phyloP scores from a whole-genome alignment of 2,113 vertebrate species.

The Fulmarus glacialis region DNA sequence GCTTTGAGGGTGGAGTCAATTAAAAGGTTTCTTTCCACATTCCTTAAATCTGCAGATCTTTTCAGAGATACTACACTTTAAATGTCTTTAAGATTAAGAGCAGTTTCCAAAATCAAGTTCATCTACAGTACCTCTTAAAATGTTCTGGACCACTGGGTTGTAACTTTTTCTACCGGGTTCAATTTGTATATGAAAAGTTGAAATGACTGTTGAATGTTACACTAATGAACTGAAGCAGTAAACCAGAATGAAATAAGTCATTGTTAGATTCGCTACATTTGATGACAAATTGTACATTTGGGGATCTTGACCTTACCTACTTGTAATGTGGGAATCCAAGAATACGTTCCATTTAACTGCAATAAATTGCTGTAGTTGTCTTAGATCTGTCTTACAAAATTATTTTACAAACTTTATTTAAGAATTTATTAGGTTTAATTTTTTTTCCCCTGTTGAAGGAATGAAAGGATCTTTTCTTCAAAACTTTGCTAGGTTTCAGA shows the following conservation, averaged over 20 bases:
- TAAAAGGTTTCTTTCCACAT: not conserved
- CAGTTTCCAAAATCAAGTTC: conserved; percentile 2
- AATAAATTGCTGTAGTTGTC: not conserved
- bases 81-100: not conserved
- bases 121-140: not conserved
- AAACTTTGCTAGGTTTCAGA: not conserved
- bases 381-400: not conserved
- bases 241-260: conserved; percentile 39
- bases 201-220: not conserved
- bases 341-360: not conserved
- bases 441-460: not conserved
- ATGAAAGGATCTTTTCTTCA: not conserved
- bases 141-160: conserved; percentile 28
- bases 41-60: not conserved
- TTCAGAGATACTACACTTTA: not conserved
- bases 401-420: not conserved
- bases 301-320: conserved; percentile 1
- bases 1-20: not conserved
- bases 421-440: not conserved
- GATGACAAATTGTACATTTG: not conserved
- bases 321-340: not conserved
- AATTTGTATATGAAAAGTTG: conserved; percentile 17
- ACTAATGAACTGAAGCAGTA: not conserved
- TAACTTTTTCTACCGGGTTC: not conserved
- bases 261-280: conserved; percentile 7